Evolutionary conservation across 1,140 invertebrate genomes (phyloP).

Genomic region (Cepaea nemoralis): DNA sequence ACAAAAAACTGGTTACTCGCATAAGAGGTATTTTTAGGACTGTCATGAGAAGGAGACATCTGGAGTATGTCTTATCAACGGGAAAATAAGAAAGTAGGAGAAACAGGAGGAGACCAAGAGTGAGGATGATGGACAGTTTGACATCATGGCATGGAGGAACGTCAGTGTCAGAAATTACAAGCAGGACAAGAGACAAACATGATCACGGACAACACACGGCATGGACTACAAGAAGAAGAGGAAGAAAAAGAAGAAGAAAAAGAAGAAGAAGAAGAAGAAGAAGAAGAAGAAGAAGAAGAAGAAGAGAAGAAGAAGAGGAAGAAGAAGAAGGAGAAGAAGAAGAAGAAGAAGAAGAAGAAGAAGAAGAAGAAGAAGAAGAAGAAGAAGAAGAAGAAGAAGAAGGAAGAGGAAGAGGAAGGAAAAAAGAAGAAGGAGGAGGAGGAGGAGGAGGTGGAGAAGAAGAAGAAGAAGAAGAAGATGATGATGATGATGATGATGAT

Average conservation of each 20-base stretch:
- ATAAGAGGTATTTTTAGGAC: too few species aligned
- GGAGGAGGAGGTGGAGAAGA: not conserved
- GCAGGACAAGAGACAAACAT: not conserved
- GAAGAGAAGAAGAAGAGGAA: not conserved
- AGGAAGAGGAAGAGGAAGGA: slow-evolving; percentile 23
- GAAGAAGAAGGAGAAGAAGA: not conserved
- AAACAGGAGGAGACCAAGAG: not conserved
- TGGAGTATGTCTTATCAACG: too few species aligned
- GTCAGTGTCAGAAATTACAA: not conserved
- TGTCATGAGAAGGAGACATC: too few species aligned
- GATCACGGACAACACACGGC: not conserved
- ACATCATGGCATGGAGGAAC: too few species aligned
- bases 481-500: too few species aligned
- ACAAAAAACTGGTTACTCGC: too few species aligned
- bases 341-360: not conserved
- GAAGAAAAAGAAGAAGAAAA: slow-evolving; percentile 16
- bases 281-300: slow-evolving; percentile 5
- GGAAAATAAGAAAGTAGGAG: not conserved
- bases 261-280: slow-evolving; percentile 1
- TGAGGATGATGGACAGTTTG: not conserved
- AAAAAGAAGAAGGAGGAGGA: slow-evolving; percentile 17
- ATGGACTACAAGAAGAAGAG: not conserved
- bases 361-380: slow-evolving; percentile 9
- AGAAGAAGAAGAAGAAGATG: too few species aligned
- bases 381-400: not conserved